These are phyloP conservation scores for Pentalonia nigronervosa DNA, from an alignment of 1,140 invertebrate species.

Conservation along the genomic window DNA sequence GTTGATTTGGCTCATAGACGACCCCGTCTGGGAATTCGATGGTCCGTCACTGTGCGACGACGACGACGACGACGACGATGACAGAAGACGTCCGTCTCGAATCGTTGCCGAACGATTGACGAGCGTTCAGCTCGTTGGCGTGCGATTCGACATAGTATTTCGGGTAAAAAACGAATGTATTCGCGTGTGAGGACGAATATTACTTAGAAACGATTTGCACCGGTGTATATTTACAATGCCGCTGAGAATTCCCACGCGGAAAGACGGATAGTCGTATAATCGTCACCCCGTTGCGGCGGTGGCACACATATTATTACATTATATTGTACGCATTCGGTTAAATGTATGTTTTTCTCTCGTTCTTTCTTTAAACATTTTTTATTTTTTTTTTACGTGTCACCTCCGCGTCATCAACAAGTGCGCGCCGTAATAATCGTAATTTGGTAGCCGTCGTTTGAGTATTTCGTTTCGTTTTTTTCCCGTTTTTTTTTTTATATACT, in stretches of 20 bases:
- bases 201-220: background rate
- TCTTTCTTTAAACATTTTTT: background rate
- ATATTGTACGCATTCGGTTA: background rate
- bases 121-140: background rate
- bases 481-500: background rate
- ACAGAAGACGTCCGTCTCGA: background rate
- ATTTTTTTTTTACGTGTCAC: background rate
- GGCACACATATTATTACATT: background rate
- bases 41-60: background rate
- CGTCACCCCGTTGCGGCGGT: background rate
- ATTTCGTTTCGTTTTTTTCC: background rate
- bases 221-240: background rate
- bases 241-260: background rate
- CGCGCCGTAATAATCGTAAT: constrained; percentile 45
- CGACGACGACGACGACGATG: too few species aligned
- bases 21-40: background rate
- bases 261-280: background rate
- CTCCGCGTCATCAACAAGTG: constrained; percentile 26
- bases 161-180: background rate
- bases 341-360: background rate
- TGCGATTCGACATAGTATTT: background rate
- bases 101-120: background rate
- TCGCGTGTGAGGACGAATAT: background rate
- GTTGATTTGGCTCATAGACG: background rate
- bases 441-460: constrained; percentile 40